phyloP scores from a whole-genome alignment of 2,113 vertebrate species.

The Orientallactaga bullata region DNA sequence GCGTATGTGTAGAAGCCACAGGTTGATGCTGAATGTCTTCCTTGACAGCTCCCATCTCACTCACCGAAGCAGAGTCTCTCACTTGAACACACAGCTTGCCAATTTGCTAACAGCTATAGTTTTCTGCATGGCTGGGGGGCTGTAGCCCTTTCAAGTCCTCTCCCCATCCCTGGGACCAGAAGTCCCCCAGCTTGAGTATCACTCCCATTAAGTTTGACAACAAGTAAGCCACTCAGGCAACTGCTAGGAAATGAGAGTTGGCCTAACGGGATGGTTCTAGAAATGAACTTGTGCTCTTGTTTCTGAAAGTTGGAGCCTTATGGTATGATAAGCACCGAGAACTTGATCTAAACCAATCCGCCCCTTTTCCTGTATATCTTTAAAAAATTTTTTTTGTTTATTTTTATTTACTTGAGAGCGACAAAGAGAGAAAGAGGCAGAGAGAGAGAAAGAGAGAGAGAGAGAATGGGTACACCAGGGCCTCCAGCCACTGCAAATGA shows the following conservation, averaged over 20 bases:
- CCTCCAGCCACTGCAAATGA: too few species aligned
- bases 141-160: not conserved
- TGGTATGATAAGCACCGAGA: not conserved
- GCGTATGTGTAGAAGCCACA: not conserved
- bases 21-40: not conserved
- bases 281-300: constrained; percentile 51
- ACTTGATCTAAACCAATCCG: not conserved
- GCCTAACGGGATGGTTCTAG: constrained; percentile 30
- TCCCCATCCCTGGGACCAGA: not conserved
- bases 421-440: too few species aligned
- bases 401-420: too few species aligned
- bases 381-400: too few species aligned
- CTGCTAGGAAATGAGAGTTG: not conserved
- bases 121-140: not conserved
- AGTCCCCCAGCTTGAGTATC: not conserved
- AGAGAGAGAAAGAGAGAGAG: too few species aligned
- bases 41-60: not conserved
- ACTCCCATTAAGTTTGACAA: not conserved
- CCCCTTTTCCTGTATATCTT: too few species aligned
- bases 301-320: constrained; percentile 25
- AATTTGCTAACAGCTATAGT: not conserved
- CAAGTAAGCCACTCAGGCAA: not conserved
- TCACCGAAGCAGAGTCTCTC: not conserved
- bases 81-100: not conserved
- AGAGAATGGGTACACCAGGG: too few species aligned